Conservation (phyloP, 2,113 vertebrate genomes). For the Perca schrenkii region DNA sequence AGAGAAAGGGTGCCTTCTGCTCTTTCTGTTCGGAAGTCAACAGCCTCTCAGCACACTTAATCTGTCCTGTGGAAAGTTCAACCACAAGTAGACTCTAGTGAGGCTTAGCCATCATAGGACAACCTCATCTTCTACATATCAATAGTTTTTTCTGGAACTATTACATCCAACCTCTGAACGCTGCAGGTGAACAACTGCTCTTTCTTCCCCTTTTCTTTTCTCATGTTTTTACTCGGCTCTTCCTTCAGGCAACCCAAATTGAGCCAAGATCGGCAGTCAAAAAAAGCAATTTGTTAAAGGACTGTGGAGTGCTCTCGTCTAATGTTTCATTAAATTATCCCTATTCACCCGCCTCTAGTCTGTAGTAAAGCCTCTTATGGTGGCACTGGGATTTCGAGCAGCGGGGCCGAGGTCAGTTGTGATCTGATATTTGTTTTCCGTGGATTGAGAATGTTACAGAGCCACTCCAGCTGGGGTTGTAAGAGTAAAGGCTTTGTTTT, state of each 20-base stretch:
- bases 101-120: background rate
- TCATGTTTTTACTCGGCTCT: conserved; percentile 44
- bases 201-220: conserved; percentile 33
- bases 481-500: conserved; percentile 48
- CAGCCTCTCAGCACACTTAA: conserved; percentile 39
- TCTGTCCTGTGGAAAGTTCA: conserved; percentile 41
- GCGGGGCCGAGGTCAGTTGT: conserved; percentile 56
- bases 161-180: background rate
- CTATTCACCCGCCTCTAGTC: conserved; percentile 69
- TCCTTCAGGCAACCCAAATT: conserved; percentile 60
- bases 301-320: conserved; percentile 78
- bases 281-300: conserved; percentile 81
- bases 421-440: conserved; percentile 74
- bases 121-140: conserved; percentile 26
- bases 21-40: conserved; percentile 45
- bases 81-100: conserved; percentile 19
- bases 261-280: conserved; percentile 60
- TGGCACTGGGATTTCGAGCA: conserved; percentile 59
- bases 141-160: conserved; percentile 1
- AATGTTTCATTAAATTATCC: conserved; percentile 84
- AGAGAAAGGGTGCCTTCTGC: conserved; percentile 40
- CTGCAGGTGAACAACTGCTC: conserved; percentile 41
- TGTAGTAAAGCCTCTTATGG: conserved; percentile 76
- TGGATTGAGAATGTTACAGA: conserved; percentile 33
- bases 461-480: conserved; percentile 29